Base-by-base conservation (phyloP, 2,888 invertebrate species). In the Lathronympha strigana region DNA sequence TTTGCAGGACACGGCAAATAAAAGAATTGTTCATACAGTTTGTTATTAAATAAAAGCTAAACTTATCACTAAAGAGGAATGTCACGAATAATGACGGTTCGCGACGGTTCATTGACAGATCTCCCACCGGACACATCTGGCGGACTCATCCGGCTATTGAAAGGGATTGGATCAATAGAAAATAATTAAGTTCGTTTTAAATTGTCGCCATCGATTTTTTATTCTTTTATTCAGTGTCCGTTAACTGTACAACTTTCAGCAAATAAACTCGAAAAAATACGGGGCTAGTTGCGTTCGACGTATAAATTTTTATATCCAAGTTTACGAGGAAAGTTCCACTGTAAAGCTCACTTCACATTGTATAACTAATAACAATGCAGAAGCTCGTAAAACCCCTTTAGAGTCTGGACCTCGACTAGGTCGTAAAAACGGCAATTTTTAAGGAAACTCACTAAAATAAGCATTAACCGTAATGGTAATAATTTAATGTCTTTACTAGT, bases 281-380 rank as follows among this genome's bases (percentile, higher is more conserved):
- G 9, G n/a, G 17, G 28, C 57, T 8, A 57, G 43, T 45, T 45
- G 13, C 43, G 21, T 57, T n/a, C 57, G 31, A 13, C 21, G 43
- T 17, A 57, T 58, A 43, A 43, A 63, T 50, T 63, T 63, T 57
- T 25, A 60, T 45, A 51, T 45, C 53, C 43, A 15, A 53, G 28
- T 58, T 60, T 53, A 60, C 45, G 51, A 38, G 47, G 21, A 49
- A 66, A 66, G 38, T 66, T 61, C 17, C 15, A 61, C 54, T 36
- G 47, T 38, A 45, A 53, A 60, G 55, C 63, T 38, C 50, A 57
- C 45, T 64, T 60, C 60, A 63, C 63, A 54, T 61, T 66, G 66
- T 66, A 66, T 53, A 64, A 64, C 66, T 66, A 66, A 66, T 66
- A 66, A 66, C 61, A 66, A 60, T 54, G 53, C 45, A 19, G 21